These are phyloP conservation scores for Cephus pulcher DNA, from an alignment of 2,888 invertebrate species.

Conservation along the genomic window DNA sequence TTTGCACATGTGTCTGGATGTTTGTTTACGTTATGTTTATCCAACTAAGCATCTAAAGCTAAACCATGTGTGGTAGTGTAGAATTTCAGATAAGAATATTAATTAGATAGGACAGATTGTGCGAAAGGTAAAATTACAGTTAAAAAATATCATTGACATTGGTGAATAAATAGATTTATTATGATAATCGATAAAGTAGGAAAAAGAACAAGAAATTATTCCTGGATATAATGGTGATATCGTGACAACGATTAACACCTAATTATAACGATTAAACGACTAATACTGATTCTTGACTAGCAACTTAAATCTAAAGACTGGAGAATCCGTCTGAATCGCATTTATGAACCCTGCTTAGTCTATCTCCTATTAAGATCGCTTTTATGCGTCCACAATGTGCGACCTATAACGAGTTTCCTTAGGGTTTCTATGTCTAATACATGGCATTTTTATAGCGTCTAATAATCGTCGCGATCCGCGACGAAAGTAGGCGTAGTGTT, in stretches of 20 bases:
- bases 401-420: neutral
- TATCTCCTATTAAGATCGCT: neutral
- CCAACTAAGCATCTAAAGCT: neutral
- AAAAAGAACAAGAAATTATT: neutral
- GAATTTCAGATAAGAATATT: neutral
- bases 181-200: neutral
- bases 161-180: neutral
- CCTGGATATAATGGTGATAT: neutral
- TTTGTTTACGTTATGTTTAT: neutral
- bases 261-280: conserved; percentile 4
- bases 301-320: conserved; percentile 14
- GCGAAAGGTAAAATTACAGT: neutral
- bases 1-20: neutral
- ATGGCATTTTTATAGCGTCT: neutral
- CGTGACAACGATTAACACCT: neutral
- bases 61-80: neutral
- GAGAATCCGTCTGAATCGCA: neutral
- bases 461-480: neutral
- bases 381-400: neutral
- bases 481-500: neutral
- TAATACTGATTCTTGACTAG: conserved; percentile 54
- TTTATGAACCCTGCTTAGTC: neutral
- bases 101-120: neutral
- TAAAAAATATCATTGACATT: neutral
- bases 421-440: neutral